Conservation (phyloP, 1,140 invertebrate genomes). For the Lutraria rhynchaena region DNA sequence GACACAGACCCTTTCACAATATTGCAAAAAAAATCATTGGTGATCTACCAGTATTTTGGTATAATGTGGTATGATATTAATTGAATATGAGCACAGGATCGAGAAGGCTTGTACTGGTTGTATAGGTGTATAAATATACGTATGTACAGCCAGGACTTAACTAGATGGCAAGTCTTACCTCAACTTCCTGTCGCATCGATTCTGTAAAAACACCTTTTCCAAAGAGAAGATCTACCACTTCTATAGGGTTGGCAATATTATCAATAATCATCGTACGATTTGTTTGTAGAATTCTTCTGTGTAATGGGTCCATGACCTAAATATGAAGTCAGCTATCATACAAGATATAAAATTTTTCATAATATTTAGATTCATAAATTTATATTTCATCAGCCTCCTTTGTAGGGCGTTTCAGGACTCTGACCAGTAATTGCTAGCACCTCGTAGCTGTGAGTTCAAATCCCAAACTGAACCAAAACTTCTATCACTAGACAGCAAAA, state of each 20-base stretch:
- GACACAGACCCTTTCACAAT: no score
- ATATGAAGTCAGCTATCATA: background rate
- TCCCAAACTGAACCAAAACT: no score
- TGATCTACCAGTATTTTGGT: background rate
- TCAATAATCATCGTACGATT: slow-evolving; percentile 34
- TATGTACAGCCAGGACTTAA: background rate
- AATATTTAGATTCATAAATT: no score
- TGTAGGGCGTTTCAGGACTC: no score
- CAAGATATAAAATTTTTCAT: no score
- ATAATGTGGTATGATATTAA: background rate
- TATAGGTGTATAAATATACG: background rate
- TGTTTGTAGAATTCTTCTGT: slow-evolving; percentile 5
- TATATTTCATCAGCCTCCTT: no score
- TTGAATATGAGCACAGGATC: background rate
- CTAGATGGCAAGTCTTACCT: slow-evolving; percentile 12
- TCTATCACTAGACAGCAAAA: no score
- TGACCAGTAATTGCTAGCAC: no score
- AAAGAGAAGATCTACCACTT: slow-evolving; percentile 32
- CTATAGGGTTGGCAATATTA: slow-evolving; percentile 43
- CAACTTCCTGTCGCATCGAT: slow-evolving; percentile 46
- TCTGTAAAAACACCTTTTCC: slow-evolving; percentile 36
- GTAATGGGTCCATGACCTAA: slow-evolving; percentile 19
- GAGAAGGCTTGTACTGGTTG: background rate
- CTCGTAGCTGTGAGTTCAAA: no score
- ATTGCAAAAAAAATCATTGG: no score